phyloP scores from a whole-genome alignment of 2,797 vertebrate species.

The Rhinatrema bivittatum region DNA sequence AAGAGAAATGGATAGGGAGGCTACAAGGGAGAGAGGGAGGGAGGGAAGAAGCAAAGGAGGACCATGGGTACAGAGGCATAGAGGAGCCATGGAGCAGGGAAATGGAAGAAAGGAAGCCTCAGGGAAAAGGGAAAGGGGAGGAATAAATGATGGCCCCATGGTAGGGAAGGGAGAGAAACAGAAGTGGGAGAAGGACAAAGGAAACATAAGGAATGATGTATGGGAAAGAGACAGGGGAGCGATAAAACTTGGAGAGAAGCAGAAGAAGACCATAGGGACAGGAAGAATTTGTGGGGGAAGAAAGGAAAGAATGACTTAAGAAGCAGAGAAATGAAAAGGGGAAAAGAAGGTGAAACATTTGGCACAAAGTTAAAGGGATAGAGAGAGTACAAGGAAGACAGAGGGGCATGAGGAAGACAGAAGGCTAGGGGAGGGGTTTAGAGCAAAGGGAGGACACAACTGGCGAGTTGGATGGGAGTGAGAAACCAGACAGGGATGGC shows the following conservation, averaged over 20 bases:
- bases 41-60: background rate
- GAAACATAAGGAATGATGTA: background rate
- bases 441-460: no score
- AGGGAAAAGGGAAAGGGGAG: background rate
- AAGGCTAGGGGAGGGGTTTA: no score
- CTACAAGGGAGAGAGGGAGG: no score
- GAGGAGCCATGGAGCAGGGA: background rate
- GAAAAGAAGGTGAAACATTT: conserved; percentile 33
- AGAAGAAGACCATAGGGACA: no score
- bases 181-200: background rate
- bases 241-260: background rate
- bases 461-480: no score
- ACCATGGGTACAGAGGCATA: background rate
- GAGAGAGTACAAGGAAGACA: no score
- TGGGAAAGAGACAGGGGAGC: background rate
- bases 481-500: no score
- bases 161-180: background rate
- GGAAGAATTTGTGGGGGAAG: no score
- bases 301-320: no score
- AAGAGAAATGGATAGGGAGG: no score
- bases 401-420: no score
- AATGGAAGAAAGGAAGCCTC: conserved; percentile 11
- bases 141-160: background rate
- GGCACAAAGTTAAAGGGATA: no score
- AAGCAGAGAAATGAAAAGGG: background rate